Evolutionary conservation across 2,113 vertebrate species (phyloP).

Genomic region (Haemorhous mexicanus): DNA sequence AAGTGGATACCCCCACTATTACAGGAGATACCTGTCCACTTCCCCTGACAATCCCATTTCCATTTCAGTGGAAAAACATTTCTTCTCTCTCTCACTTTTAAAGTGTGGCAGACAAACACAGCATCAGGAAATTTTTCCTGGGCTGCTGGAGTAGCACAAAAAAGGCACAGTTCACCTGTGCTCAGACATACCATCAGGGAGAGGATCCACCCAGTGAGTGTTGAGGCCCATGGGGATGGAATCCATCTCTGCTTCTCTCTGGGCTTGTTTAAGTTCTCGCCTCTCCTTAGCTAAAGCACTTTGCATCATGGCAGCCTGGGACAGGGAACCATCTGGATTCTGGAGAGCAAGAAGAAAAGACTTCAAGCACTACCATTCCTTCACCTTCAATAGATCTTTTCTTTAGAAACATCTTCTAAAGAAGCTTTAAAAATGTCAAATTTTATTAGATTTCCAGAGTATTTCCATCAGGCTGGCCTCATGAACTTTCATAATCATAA

Average conservation of each 20-base stretch:
- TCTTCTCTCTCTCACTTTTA: neutral
- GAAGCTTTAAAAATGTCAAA: neutral
- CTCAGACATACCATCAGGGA: slow-evolving; percentile 86
- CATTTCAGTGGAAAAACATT: neutral
- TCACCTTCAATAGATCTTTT: neutral
- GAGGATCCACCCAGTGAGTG: slow-evolving; percentile 98
- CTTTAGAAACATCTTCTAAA: neutral
- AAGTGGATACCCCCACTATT: neutral
- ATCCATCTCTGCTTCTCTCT: slow-evolving; percentile 98
- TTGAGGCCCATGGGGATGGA: slow-evolving; percentile 99
- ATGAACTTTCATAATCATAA: neutral
- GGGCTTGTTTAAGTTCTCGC: slow-evolving; percentile 93
- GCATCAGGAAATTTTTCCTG: neutral
- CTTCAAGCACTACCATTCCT: neutral
- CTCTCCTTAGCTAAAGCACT: slow-evolving; percentile 96
- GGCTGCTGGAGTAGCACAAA: neutral
- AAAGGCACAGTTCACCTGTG: neutral
- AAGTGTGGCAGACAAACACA: neutral
- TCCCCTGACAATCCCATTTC: neutral
- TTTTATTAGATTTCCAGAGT: neutral
- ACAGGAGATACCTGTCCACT: neutral
- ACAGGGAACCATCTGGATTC: slow-evolving; percentile 97
- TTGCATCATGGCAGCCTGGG: slow-evolving; percentile 99
- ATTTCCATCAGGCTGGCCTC: neutral
- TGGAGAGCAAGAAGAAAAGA: slow-evolving; percentile 38